These are phyloP conservation scores for Rhadinocentrus ornatus DNA, from an alignment of 2,797 vertebrate genomes.

Conservation along the genomic window DNA sequence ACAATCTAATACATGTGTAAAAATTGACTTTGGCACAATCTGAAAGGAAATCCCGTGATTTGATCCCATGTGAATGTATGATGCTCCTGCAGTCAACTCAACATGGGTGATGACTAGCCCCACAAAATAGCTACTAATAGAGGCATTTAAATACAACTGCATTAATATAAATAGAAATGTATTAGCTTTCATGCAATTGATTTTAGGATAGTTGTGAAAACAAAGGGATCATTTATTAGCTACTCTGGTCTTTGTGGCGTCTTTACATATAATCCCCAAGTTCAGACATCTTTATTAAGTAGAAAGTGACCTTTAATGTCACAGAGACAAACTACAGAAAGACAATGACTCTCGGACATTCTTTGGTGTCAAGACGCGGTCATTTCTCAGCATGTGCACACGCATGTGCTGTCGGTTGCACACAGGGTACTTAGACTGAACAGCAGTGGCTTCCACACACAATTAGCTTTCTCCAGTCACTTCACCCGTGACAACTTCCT, in stretches of 20 bases:
- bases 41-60: conserved; percentile 26
- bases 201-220: too few species aligned
- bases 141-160: not conserved
- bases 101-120: conserved; percentile 8
- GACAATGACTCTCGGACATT: not conserved
- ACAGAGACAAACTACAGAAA: not conserved
- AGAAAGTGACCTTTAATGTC: not conserved
- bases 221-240: too few species aligned
- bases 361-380: not conserved
- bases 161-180: not conserved
- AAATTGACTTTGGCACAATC: conserved; percentile 19
- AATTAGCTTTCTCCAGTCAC: not conserved
- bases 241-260: conserved; percentile 6
- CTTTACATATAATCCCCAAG: too few species aligned
- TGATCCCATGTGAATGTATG: conserved; percentile 19
- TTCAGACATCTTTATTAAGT: too few species aligned
- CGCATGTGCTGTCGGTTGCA: not conserved
- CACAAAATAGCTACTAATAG: conserved; percentile 24
- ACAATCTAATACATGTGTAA: conserved; percentile 43
- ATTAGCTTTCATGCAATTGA: too few species aligned
- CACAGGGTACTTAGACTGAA: not conserved
- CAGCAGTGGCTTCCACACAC: not conserved
- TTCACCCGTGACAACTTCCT: not conserved
- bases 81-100: conserved; percentile 11
- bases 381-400: not conserved